Evolutionary conservation across 2,797 vertebrate species (phyloP).

Genomic region (Tragelaphus eurycerus): DNA sequence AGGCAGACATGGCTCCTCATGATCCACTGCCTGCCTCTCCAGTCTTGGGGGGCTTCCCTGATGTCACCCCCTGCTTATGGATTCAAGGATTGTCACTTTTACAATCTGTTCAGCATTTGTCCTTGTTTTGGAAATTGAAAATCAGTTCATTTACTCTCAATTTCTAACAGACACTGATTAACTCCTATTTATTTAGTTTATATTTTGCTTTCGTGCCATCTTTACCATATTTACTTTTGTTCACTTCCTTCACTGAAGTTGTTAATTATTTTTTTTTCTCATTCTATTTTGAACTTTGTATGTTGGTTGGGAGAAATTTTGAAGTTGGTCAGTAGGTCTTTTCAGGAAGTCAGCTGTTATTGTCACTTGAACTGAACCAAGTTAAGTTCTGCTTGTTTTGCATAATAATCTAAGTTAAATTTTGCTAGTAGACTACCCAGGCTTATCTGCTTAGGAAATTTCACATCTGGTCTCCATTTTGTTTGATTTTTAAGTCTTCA

Average conservation of each 20-base stretch:
- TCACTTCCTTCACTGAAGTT: not conserved
- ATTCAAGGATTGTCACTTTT: not conserved
- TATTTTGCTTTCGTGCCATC: not conserved
- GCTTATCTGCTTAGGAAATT: not conserved
- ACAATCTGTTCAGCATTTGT: not conserved
- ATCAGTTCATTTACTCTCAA: not conserved
- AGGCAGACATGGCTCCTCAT: not conserved
- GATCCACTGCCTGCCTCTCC: not conserved
- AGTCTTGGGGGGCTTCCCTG: not conserved
- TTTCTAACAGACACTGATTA: not conserved
- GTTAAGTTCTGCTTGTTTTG: not conserved
- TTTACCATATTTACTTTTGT: not conserved
- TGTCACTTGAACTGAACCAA: not conserved
- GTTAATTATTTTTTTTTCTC: not conserved
- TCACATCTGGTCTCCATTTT: not conserved
- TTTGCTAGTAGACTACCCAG: not conserved
- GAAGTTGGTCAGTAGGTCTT: not conserved
- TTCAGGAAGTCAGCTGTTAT: not conserved
- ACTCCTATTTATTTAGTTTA: not conserved
- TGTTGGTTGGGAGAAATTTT: not conserved
- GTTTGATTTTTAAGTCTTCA: not conserved
- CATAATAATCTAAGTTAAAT: not conserved
- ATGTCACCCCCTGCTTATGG: not conserved
- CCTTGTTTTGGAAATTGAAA: not conserved
- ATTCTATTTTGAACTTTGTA: not conserved